phyloP scores from a whole-genome alignment of 2,888 invertebrate genomes.

The Folsomia candida region DNA sequence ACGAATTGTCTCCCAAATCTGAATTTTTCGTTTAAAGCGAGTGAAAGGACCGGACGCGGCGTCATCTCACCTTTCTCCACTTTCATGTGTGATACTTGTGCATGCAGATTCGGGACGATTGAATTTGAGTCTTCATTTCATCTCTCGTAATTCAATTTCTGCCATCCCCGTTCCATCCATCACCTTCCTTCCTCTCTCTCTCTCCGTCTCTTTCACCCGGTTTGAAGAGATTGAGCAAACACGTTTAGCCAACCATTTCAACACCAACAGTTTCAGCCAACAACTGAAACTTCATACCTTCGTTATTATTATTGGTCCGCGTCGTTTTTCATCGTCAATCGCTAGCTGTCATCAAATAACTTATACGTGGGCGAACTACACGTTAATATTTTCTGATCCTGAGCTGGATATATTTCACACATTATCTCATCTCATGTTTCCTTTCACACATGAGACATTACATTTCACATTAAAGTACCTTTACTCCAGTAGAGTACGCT shows the following conservation, averaged over 20 bases:
- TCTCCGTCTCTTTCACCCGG: not conserved
- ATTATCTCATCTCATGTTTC: too few relatives aligned
- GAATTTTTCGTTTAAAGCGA: conserved; percentile 79
- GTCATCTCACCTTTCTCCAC: not conserved
- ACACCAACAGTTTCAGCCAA: not conserved
- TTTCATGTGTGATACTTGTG: not conserved
- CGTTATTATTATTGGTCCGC: not conserved
- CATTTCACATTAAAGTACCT: too few relatives aligned
- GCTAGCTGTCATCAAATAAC: not conserved
- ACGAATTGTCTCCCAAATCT: conserved; percentile 80
- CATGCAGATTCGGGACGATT: not conserved
- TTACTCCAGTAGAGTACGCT: too few relatives aligned
- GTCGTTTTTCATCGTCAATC: not conserved
- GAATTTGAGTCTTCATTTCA: not conserved
- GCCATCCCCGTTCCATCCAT: not conserved
- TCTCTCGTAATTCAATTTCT: not conserved
- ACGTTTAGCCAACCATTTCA: too few relatives aligned
- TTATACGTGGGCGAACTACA: too few relatives aligned
- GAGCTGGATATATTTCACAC: too few relatives aligned
- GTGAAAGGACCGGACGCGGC: conserved; percentile 5
- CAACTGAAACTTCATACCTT: not conserved
- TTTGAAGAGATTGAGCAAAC: not conserved
- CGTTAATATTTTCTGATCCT: too few relatives aligned
- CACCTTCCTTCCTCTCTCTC: not conserved
- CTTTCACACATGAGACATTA: too few relatives aligned